Percentiles rank a stretch among this genome's conserved stretches.
Conservation (phyloP, 2,888 invertebrate genomes). For the Trimorus sp. region DNA sequence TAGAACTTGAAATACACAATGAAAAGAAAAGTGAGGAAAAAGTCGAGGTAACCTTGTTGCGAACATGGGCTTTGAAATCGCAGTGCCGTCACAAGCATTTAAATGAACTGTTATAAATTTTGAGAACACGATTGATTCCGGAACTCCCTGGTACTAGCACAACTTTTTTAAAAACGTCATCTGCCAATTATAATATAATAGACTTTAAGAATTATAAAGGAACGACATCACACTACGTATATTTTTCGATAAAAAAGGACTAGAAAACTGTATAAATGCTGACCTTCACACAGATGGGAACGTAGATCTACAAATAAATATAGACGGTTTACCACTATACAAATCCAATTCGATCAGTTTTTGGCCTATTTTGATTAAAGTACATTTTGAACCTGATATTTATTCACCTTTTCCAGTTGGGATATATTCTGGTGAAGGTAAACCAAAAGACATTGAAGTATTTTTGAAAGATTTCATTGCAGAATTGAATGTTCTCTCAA, state of each 20-base stretch:
- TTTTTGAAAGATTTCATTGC: conserved; percentile 52
- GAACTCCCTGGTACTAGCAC: conserved; percentile 42
- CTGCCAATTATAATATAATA: conserved; percentile 47
- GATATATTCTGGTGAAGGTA: conserved; percentile 49
- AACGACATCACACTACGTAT: conserved; percentile 42
- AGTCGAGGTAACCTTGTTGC: no score
- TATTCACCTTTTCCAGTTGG: conserved; percentile 65
- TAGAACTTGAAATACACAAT: no score
- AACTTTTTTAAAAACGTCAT: conserved; percentile 50
- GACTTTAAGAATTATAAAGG: conserved; percentile 26
- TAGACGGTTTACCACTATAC: conserved; percentile 61
- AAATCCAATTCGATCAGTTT: conserved; percentile 50
- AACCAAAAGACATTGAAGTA: conserved; percentile 50
- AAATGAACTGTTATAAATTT: background rate
- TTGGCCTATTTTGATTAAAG: conserved; percentile 64
- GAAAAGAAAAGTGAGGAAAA: no score
- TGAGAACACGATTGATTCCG: conserved; percentile 10
- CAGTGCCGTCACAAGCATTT: no score
- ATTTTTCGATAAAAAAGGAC: conserved; percentile 48
- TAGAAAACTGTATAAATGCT: conserved; percentile 27
- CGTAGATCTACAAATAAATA: conserved; percentile 46
- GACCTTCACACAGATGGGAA: conserved; percentile 22
- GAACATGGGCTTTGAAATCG: no score
- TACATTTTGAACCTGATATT: conserved; percentile 42
- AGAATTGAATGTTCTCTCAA: conserved; percentile 52